These are phyloP conservation scores for Tenthredo distinguenda DNA, from an alignment of 2,888 invertebrate genomes.

Conservation along the genomic window DNA sequence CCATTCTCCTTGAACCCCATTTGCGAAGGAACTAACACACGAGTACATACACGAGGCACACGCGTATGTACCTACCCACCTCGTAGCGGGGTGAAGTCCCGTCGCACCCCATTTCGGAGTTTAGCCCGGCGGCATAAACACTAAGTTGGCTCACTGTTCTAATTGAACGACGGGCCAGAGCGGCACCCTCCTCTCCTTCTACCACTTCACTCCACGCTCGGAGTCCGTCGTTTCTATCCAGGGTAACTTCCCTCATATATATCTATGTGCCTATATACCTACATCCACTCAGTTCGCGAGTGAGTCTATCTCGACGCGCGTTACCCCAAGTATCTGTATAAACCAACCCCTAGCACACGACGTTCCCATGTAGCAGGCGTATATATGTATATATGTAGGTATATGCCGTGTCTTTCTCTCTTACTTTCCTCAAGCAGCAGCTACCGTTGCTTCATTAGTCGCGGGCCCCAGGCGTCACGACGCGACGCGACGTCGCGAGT, in stretches of 20 bases:
- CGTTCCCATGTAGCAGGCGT: not conserved
- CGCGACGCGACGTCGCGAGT: constrained; percentile 45
- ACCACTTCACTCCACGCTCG: constrained; percentile 26
- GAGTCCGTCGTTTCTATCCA: constrained; percentile 15
- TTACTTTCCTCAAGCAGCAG: not conserved
- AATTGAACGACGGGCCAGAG: constrained; percentile 47
- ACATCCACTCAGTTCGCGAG: not conserved
- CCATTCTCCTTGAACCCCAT: constrained; percentile 23
- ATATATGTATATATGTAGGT: not conserved
- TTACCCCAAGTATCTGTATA: constrained; percentile 39
- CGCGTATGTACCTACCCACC: not conserved
- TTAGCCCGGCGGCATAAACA: constrained; percentile 55
- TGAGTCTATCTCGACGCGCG: constrained; percentile 26
- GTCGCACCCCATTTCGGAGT: constrained; percentile 54
- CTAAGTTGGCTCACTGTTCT: constrained; percentile 52
- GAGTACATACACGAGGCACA: not conserved
- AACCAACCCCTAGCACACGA: constrained; percentile 30
- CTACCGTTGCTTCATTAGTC: constrained; percentile 41
- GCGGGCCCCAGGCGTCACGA: constrained; percentile 35
- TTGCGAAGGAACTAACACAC: not conserved
- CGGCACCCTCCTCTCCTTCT: constrained; percentile 19
- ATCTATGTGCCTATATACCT: not conserved
- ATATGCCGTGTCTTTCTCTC: not conserved
- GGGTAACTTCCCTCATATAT: not conserved
- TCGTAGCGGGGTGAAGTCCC: not conserved